These are phyloP conservation scores for Neodiprion pinetum DNA, from an alignment of 1,140 invertebrate species.

Conservation along the genomic window DNA sequence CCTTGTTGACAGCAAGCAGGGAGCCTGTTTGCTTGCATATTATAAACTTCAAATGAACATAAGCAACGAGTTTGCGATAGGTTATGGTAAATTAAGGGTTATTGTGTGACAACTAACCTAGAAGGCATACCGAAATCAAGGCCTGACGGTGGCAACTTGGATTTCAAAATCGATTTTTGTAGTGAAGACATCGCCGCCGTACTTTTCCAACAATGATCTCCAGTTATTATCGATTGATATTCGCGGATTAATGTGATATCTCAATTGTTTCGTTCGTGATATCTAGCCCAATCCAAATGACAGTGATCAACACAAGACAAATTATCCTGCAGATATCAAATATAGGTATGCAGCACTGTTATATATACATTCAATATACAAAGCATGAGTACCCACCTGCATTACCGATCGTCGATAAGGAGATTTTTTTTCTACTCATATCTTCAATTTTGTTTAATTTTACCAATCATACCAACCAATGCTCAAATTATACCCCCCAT, in stretches of 20 bases:
- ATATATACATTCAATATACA: no score
- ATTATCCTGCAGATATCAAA: no score
- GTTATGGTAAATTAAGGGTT: not conserved
- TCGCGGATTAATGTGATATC: not conserved
- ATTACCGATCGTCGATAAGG: no score
- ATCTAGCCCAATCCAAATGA: no score
- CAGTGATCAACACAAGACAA: no score
- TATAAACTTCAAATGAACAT: not conserved
- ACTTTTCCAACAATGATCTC: not conserved
- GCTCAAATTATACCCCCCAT: no score
- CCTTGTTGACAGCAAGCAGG: not conserved
- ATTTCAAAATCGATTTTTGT: constrained; percentile 73
- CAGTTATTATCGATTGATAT: not conserved
- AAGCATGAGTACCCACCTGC: no score
- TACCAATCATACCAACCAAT: no score
- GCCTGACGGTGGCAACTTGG: constrained; percentile 67
- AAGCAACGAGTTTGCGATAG: not conserved
- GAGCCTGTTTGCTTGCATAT: not conserved
- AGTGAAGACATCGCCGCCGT: constrained; percentile 66
- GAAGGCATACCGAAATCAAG: constrained; percentile 48
- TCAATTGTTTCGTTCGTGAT: not conserved
- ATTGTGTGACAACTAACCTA: constrained; percentile 38
- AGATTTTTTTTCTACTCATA: no score
- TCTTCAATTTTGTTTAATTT: no score
- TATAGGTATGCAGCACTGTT: no score